Evolutionary conservation across 2,888 invertebrate genomes (phyloP).

Genomic region (Cosmopolites sordidus): DNA sequence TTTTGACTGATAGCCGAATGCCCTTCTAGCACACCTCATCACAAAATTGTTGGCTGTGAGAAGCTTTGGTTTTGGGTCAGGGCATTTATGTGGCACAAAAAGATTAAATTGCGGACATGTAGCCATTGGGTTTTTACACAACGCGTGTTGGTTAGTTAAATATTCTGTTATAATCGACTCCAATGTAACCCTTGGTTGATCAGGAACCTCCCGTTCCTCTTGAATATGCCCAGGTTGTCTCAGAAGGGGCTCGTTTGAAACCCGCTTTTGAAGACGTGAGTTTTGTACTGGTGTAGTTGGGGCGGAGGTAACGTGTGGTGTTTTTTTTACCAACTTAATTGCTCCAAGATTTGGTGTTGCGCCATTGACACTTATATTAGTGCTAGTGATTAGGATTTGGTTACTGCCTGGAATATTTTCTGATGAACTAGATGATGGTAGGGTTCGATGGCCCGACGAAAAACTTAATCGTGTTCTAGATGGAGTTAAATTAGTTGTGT

Average conservation of each 20-base stretch:
- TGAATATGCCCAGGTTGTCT: conserved; percentile 26
- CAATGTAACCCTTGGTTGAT: conserved; percentile 59
- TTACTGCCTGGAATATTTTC: conserved; percentile 4
- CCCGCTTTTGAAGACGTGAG: conserved; percentile 52
- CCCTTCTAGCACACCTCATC: conserved; percentile 56
- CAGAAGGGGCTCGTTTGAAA: conserved; percentile 42
- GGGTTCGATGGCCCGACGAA: conserved; percentile 7
- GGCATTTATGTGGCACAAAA: conserved; percentile 92
- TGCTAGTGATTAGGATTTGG: background rate
- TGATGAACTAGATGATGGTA: conserved; percentile 13
- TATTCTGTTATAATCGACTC: conserved; percentile 95
- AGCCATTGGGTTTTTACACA: conserved; percentile 95
- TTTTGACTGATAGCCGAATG: conserved; percentile 56
- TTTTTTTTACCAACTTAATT: conserved; percentile 22
- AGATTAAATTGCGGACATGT: conserved; percentile 96
- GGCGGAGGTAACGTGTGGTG: background rate
- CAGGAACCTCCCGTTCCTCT: conserved; percentile 36
- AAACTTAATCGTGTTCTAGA: conserved; percentile 45
- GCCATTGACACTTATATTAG: conserved; percentile 10
- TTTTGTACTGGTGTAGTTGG: conserved; percentile 35
- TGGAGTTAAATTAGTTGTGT: conserved; percentile 52
- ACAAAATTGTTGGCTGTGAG: conserved; percentile 69
- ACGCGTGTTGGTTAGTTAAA: conserved; percentile 94
- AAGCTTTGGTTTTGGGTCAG: conserved; percentile 72
- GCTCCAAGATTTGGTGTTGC: conserved; percentile 13